Evolutionary conservation across 2,797 vertebrate genomes (phyloP).

Genomic region (Cynopterus sphinx): DNA sequence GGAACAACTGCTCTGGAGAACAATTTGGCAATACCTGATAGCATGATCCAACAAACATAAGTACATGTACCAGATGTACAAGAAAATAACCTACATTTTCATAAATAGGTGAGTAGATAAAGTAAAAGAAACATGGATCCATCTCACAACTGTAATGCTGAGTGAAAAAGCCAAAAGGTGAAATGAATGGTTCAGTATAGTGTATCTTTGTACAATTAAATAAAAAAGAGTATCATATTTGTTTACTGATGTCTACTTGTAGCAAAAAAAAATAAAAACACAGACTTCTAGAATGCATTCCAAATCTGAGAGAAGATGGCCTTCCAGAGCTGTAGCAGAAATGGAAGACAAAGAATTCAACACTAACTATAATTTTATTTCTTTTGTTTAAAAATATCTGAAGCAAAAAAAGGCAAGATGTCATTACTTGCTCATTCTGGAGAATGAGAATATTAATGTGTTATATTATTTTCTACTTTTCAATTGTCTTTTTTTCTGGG

Average conservation of each 20-base stretch:
- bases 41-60: not conserved
- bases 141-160: not conserved
- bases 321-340: not conserved
- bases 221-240: not conserved
- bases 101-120: accelerated
- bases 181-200: not conserved
- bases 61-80: not conserved
- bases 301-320: not conserved
- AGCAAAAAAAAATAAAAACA: not conserved
- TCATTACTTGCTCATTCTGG: not conserved
- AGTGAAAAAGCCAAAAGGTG: not conserved
- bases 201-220: not conserved
- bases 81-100: not conserved
- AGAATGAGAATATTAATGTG: not conserved
- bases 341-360: not conserved
- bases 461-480: not conserved
- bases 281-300: not conserved
- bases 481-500: not conserved
- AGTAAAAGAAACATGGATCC: not conserved
- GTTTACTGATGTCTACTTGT: not conserved
- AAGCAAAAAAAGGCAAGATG: not conserved
- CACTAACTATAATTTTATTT: not conserved
- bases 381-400: not conserved
- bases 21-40: not conserved
- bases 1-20: not conserved